Base-by-base conservation (phyloP, 2,888 invertebrate species). In the Lasioglossum leucozonium region DNA sequence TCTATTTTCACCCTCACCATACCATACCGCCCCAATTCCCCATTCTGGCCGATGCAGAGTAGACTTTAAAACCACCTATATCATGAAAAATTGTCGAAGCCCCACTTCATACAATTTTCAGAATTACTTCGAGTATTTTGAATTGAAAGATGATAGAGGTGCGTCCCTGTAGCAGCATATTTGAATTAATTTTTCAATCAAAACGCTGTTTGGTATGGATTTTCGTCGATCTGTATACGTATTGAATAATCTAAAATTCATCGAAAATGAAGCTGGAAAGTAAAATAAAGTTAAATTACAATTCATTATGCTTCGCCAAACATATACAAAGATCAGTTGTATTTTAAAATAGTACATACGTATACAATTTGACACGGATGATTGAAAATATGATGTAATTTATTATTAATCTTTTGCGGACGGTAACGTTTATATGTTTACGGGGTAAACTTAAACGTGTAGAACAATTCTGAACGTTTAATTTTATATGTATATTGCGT, bases 31-130 rank as follows among this genome's bases (percentile, higher is more conserved):
- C 67, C 34, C 74, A 69, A 77, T 79, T 82, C 77, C 75, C 67
- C 75, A 62, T 62, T 77, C 69, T 42, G 47, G 37, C 42, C 34
- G 37, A 37, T 26, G 30, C 72, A 51, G 44, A 67, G 78, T 69
- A 26, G 84, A 84, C 58, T 84, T 84, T 86, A 86, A 84, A 86
- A 47, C 77, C 51, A 42, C 30, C 51, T 13, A 47, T 51, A 67
- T 62, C 69, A 51, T 51, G 55, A 69, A 11, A 73, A 65, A 74
- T 34, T 37, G 47, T 47, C 67, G 4, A n/a, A 34, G 26, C 22
- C 34, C 30, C 37, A n/a, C 47, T 44, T 67, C 11, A 58, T 77
- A 37, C 72, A 47, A 81, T 83, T 55, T 81, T n/a, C 76, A 44
- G 44, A 76, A 65, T 81, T 51, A 37, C 30, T 76, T 75, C 34